Evolutionary conservation across 2,113 vertebrate species (phyloP).

Genomic region (Indicator indicator): DNA sequence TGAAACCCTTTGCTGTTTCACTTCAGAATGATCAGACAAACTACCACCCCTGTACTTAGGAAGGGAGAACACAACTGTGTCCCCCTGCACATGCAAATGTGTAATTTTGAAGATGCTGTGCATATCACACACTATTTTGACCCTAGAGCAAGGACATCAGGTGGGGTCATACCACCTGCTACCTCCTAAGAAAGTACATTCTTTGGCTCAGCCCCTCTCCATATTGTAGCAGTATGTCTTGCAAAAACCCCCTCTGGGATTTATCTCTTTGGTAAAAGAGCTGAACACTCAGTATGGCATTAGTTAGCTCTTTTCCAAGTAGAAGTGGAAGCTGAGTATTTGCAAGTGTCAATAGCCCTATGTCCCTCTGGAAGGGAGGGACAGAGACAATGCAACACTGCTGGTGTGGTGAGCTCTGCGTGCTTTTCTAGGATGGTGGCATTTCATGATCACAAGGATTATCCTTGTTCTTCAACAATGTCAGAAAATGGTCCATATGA

Average conservation of each 20-base stretch:
- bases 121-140: background rate
- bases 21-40: background rate
- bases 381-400: background rate
- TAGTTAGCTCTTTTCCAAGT: background rate
- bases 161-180: background rate
- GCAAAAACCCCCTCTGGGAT: background rate
- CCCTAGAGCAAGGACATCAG: background rate
- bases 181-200: background rate
- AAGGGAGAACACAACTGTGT: background rate
- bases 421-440: background rate
- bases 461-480: background rate
- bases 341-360: background rate
- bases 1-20: background rate
- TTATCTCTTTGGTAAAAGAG: background rate
- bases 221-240: background rate
- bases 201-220: background rate
- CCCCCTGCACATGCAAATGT: background rate
- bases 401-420: fast-evolving
- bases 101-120: background rate
- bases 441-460: background rate
- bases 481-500: background rate
- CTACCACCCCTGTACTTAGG: background rate
- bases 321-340: background rate
- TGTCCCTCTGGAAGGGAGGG: background rate
- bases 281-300: background rate